A percentile compares a stretch with the other conserved stretches of the same genome.
Evolutionary conservation across 2,113 vertebrate species (phyloP).

Genomic region (Cricetomys ansorgei): DNA sequence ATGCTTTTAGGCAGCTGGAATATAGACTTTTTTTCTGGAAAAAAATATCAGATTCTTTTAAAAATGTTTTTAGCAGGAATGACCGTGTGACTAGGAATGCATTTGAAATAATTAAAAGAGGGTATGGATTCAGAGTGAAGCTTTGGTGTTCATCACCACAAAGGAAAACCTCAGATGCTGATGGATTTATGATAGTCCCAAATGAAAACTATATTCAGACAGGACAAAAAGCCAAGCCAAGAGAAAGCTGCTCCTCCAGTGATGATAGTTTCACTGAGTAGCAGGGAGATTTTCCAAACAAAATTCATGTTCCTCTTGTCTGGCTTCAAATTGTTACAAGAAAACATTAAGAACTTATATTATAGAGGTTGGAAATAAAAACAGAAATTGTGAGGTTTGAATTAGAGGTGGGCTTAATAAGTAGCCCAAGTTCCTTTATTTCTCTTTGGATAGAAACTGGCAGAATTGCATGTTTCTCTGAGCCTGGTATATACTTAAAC

Average conservation of each 20-base stretch:
- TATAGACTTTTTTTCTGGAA: slow-evolving; percentile 27
- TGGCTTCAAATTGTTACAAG: not conserved
- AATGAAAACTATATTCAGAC: slow-evolving; percentile 25
- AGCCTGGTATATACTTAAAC: not conserved
- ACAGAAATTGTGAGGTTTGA: not conserved
- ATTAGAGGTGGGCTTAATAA: slow-evolving; percentile 30
- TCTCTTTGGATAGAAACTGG: not conserved
- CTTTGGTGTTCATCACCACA: not conserved
- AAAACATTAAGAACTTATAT: slow-evolving; percentile 5
- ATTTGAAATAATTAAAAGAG: slow-evolving; percentile 47
- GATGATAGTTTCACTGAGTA: not conserved
- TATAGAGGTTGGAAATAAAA: not conserved
- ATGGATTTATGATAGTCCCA: not conserved
- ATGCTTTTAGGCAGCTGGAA: slow-evolving; percentile 19
- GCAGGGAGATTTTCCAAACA: not conserved
- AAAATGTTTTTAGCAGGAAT: slow-evolving; percentile 32
- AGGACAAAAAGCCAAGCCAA: not conserved
- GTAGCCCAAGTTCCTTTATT: not conserved
- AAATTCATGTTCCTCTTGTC: slow-evolving; percentile 3
- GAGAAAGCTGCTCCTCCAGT: not conserved
- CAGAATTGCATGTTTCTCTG: not conserved
- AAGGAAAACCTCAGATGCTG: slow-evolving; percentile 19
- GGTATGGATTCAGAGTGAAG: not conserved
- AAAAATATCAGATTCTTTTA: slow-evolving; percentile 44
- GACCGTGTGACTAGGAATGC: not conserved